A percentile compares a stretch with the other conserved stretches of the same genome.
Conservation (phyloP, 1,140 invertebrate genomes). For the Drosophila arizonae region DNA sequence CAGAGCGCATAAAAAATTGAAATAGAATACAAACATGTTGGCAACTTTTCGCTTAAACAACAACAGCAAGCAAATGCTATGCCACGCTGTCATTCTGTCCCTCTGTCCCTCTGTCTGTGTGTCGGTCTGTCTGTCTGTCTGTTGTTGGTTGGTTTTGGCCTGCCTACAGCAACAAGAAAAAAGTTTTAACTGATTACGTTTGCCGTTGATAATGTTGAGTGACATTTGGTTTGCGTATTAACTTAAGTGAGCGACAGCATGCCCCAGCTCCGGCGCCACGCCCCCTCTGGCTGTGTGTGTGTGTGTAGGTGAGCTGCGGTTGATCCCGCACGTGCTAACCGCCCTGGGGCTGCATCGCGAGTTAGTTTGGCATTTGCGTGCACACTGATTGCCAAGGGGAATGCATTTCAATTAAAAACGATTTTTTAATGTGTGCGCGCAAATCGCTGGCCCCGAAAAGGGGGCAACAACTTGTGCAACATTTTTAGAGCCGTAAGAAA, state of each 20-base stretch:
- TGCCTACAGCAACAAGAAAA: slow-evolving; percentile 63
- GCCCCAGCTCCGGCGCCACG: slow-evolving; percentile 8
- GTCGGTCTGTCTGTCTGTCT: slow-evolving; percentile 35
- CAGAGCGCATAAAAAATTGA: slow-evolving; percentile 68
- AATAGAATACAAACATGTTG: slow-evolving; percentile 77
- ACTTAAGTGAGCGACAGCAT: slow-evolving; percentile 73
- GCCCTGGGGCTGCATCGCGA: slow-evolving; percentile 28
- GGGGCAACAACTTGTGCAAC: slow-evolving; percentile 13
- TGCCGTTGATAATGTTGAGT: slow-evolving; percentile 78
- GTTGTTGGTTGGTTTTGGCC: slow-evolving; percentile 43
- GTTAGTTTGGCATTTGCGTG: slow-evolving; percentile 52
- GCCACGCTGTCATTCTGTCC: slow-evolving; percentile 19
- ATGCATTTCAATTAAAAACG: slow-evolving; percentile 75
- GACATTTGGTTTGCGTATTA: slow-evolving; percentile 79
- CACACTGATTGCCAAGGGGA: slow-evolving; percentile 64
- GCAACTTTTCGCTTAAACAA: slow-evolving; percentile 58
- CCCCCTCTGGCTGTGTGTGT: slow-evolving; percentile 2
- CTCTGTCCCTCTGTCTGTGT: slow-evolving; percentile 15
- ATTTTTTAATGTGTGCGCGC: slow-evolving; percentile 65
- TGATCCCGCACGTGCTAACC: not conserved
- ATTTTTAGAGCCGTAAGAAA: slow-evolving; percentile 53
- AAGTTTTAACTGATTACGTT: slow-evolving; percentile 79
- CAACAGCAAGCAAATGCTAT: slow-evolving; percentile 22
- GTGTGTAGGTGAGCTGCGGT: slow-evolving; percentile 9
- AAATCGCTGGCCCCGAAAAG: slow-evolving; percentile 6